phyloP scores from a whole-genome alignment of 2,113 vertebrate species.

The Donacobius atricapilla region DNA sequence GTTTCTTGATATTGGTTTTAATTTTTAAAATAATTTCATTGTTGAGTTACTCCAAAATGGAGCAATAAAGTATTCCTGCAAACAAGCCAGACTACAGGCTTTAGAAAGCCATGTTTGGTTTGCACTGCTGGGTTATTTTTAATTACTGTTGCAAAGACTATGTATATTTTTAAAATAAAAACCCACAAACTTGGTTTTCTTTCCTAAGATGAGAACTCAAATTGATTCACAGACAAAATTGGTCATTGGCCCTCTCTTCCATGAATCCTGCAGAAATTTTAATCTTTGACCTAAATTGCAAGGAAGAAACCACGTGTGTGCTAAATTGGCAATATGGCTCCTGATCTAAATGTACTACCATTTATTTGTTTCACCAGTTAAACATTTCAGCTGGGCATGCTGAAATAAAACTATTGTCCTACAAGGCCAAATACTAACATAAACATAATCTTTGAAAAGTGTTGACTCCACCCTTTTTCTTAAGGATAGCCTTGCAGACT shows the following conservation, averaged over 20 bases:
- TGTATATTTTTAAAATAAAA: background rate
- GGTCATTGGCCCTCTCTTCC: background rate
- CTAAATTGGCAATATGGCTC: background rate
- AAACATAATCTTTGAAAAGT: background rate
- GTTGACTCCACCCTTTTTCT: background rate
- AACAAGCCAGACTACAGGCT: background rate
- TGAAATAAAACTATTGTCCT: background rate
- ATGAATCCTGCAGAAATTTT: background rate
- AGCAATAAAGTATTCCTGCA: constrained; percentile 46
- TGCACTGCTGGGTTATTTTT: constrained; percentile 35
- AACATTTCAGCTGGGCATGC: background rate
- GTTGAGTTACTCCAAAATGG: constrained; percentile 21
- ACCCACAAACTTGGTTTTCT: background rate
- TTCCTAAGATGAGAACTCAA: background rate
- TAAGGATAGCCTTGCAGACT: background rate
- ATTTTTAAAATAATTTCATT: constrained; percentile 57
- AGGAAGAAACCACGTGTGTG: background rate
- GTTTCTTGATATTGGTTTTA: constrained; percentile 44
- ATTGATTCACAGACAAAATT: background rate
- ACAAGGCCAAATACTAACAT: background rate
- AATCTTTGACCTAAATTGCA: background rate
- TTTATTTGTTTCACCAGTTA: background rate
- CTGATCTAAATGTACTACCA: background rate
- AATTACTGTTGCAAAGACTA: constrained; percentile 24
- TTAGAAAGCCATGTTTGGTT: background rate